Percentiles rank a stretch among this genome's conserved stretches.
Conservation (phyloP, 2,113 vertebrate genomes). For the Oceanites oceanicus region DNA sequence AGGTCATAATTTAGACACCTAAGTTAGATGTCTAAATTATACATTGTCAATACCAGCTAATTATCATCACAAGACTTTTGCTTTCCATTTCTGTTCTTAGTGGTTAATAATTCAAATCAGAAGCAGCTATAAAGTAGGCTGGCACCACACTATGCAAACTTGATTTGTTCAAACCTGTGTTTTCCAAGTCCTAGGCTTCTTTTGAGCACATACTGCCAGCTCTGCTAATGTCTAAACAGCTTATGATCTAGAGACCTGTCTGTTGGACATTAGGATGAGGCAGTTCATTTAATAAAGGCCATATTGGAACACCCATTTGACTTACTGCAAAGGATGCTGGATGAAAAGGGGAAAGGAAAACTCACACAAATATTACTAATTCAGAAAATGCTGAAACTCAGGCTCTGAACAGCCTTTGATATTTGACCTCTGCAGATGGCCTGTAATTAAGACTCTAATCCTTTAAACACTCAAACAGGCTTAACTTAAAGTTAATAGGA, state of each 20-base stretch:
- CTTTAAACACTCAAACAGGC: conserved; percentile 37
- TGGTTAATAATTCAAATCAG: not conserved
- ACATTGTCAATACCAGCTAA: not conserved
- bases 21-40: not conserved
- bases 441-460: conserved; percentile 51
- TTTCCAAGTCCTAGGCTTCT: not conserved
- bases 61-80: not conserved
- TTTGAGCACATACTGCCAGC: not conserved
- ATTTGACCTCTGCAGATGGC: conserved; percentile 25
- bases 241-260: not conserved
- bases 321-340: not conserved
- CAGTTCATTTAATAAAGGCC: not conserved
- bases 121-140: not conserved
- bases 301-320: not conserved
- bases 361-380: conserved; percentile 3
- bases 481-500: conserved; percentile 35
- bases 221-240: not conserved
- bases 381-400: conserved; percentile 26
- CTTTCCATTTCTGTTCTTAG: not conserved
- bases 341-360: not conserved
- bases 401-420: conserved; percentile 24
- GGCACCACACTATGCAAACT: not conserved
- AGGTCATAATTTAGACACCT: not conserved
- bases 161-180: not conserved
- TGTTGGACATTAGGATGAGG: not conserved